Percentiles rank a stretch among this genome's conserved stretches.
Evolutionary conservation across 2,113 vertebrate species (phyloP).

Genomic region (Bagarius yarrelli): DNA sequence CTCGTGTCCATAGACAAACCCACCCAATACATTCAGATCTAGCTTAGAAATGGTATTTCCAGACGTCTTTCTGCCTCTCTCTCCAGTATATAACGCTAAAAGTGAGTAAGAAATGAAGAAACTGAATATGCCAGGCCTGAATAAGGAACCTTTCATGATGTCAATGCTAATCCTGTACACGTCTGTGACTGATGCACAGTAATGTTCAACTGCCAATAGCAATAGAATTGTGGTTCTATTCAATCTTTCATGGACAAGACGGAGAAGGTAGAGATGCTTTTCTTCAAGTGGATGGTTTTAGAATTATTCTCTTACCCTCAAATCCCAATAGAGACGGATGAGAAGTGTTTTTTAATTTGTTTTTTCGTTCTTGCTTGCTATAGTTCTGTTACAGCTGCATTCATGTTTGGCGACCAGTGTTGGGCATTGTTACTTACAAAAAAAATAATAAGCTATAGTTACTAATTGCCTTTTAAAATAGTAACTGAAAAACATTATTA

Average conservation of each 20-base stretch:
- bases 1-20: background rate
- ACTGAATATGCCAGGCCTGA: background rate
- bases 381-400: background rate
- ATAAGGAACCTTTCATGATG: slow-evolving; percentile 1
- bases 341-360: background rate
- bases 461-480: too few relatives aligned
- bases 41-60: background rate
- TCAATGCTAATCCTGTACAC: slow-evolving; percentile 54
- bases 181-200: slow-evolving; percentile 35
- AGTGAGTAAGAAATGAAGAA: background rate
- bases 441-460: too few relatives aligned
- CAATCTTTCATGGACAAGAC: slow-evolving; percentile 2
- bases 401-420: background rate
- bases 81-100: background rate
- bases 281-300: slow-evolving; percentile 42
- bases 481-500: too few relatives aligned
- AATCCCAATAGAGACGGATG: slow-evolving; percentile 17
- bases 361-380: background rate
- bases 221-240: slow-evolving; percentile 47
- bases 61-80: background rate
- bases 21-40: background rate
- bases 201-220: slow-evolving; percentile 52
- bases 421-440: too few relatives aligned
- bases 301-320: slow-evolving; percentile 39
- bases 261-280: slow-evolving; percentile 32